Conservation (phyloP, 53 echinoderm and acorn worm species). For the Zoroaster sp. region DNA sequence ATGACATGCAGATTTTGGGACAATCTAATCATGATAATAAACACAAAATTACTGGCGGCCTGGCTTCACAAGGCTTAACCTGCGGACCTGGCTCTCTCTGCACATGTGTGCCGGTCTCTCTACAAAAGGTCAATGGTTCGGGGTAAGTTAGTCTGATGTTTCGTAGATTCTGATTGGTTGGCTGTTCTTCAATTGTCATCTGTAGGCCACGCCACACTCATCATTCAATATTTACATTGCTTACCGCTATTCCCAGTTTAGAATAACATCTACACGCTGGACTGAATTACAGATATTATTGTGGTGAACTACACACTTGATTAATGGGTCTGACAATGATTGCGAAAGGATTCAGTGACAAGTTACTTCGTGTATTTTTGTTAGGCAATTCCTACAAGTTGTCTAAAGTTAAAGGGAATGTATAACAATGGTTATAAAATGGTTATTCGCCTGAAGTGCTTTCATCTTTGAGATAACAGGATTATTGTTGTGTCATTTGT, state of each 20-base stretch:
- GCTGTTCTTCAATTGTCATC: neutral
- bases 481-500: no score
- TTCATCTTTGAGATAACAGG: no score
- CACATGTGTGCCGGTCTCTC: neutral
- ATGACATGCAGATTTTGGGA: neutral
- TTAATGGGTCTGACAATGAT: neutral
- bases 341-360: neutral
- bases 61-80: neutral
- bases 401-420: no score
- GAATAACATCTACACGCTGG: neutral
- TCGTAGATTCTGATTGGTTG: constrained; percentile 35
- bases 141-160: constrained; percentile 24
- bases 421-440: no score
- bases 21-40: constrained; percentile 44
- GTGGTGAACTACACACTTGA: neutral
- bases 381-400: no score
- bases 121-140: constrained; percentile 32
- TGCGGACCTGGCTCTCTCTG: neutral
- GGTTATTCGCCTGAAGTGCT: no score
- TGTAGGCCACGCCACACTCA: constrained; percentile 27
- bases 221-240: constrained; percentile 44
- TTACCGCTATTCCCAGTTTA: constrained; percentile 9
- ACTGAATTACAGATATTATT: neutral
- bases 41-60: constrained; percentile 12
- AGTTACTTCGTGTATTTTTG: no score